phyloP scores from a whole-genome alignment of 2,888 invertebrate species.

The Sisyra nigra region DNA sequence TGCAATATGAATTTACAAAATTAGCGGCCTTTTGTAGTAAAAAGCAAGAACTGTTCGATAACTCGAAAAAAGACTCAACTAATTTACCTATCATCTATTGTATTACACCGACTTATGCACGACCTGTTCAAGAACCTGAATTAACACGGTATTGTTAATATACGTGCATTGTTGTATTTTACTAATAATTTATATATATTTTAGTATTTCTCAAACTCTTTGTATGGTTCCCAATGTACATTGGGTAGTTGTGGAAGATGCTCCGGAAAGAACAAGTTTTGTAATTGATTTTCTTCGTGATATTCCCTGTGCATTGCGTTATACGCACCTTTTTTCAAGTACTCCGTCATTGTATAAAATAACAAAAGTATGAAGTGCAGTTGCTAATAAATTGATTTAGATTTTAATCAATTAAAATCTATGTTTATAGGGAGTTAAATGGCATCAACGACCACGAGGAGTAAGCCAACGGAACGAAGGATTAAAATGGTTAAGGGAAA shows the following conservation, averaged over 20 bases:
- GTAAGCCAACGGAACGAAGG: slow-evolving; percentile 83
- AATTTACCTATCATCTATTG: slow-evolving; percentile 64
- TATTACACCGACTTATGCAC: slow-evolving; percentile 80
- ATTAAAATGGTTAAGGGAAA: slow-evolving; percentile 60
- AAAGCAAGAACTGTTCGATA: slow-evolving; percentile 10
- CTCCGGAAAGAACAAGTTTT: slow-evolving; percentile 47
- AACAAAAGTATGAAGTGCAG: slow-evolving; percentile 1
- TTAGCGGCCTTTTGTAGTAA: slow-evolving; percentile 3
- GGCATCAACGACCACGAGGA: slow-evolving; percentile 49
- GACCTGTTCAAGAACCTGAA: slow-evolving; percentile 87
- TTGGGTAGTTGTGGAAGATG: slow-evolving; percentile 89
- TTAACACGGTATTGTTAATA: slow-evolving; percentile 50
- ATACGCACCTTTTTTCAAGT: slow-evolving; percentile 45
- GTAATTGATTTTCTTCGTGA: slow-evolving; percentile 57
- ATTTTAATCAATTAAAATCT: not conserved
- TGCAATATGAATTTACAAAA: slow-evolving; percentile 7
- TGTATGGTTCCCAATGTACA: slow-evolving; percentile 76
- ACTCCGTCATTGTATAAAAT: slow-evolving; percentile 58
- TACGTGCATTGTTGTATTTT: not conserved
- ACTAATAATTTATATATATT: slow-evolving; percentile 3
- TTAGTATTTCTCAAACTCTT: slow-evolving; percentile 71
- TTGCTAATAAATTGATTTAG: too few relatives aligned
- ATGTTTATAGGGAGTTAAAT: slow-evolving; percentile 3
- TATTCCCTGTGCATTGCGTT: slow-evolving; percentile 30
- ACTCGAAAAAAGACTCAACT: slow-evolving; percentile 20